These are phyloP conservation scores for Trochalopteron elliotii DNA, from an alignment of 2,113 vertebrate genomes.

Conservation along the genomic window DNA sequence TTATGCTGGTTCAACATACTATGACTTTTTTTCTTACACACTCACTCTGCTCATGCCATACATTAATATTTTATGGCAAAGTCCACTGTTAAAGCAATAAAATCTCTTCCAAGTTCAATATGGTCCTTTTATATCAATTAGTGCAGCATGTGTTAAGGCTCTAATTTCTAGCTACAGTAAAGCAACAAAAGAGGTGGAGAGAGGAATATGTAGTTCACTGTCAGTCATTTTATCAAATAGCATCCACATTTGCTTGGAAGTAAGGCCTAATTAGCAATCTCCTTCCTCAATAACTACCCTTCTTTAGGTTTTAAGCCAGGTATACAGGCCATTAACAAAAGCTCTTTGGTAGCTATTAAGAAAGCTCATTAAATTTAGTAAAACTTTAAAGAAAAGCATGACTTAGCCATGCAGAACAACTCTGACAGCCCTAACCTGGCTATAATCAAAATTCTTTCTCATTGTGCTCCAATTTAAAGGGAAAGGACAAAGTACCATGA, in stretches of 20 bases:
- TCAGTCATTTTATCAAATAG: not conserved
- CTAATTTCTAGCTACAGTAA: slow-evolving; percentile 1
- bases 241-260: not conserved
- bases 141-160: not conserved
- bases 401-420: not conserved
- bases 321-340: not conserved
- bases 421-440: not conserved
- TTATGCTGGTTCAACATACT: not conserved
- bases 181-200: not conserved
- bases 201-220: not conserved
- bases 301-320: not conserved
- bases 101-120: slow-evolving; percentile 6
- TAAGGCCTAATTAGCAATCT: not conserved
- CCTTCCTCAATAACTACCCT: not conserved
- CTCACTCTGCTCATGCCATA: not conserved
- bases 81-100: slow-evolving; percentile 10
- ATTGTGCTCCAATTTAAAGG: not conserved
- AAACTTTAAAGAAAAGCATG: not conserved
- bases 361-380: not conserved
- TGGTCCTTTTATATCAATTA: slow-evolving; percentile 32
- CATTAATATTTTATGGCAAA: slow-evolving; percentile 35
- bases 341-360: not conserved
- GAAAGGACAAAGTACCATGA: not conserved
- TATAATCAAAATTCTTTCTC: not conserved
- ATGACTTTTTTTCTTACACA: slow-evolving; percentile 4